A percentile compares a stretch with the other conserved stretches of the same genome.
phyloP scores from a whole-genome alignment of 30 jellyfish, hydroid and myxozoan genomes.

The Sanderia malayensis region DNA sequence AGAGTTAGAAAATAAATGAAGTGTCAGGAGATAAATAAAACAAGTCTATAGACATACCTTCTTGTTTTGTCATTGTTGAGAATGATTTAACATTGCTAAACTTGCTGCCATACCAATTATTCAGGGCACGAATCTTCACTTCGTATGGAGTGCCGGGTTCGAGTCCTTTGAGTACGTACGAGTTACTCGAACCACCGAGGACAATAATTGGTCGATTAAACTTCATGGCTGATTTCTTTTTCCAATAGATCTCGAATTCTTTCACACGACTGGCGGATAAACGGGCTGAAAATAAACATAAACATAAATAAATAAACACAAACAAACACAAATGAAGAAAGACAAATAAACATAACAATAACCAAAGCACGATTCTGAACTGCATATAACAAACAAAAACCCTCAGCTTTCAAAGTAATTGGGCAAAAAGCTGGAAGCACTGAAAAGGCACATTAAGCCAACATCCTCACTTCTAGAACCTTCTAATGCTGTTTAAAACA shows the following conservation, averaged over 20 bases:
- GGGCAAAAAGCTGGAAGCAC: no score
- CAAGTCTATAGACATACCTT: slow-evolving; percentile 26
- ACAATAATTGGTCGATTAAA: slow-evolving; percentile 23
- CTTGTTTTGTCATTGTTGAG: slow-evolving; percentile 48
- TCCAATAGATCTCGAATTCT: slow-evolving; percentile 67
- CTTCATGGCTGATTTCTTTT: slow-evolving; percentile 33
- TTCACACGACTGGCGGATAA: slow-evolving; percentile 65
- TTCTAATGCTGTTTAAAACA: no score
- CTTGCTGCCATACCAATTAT: slow-evolving; percentile 57
- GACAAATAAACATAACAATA: no score
- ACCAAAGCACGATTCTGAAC: no score
- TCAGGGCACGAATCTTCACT: slow-evolving; percentile 73
- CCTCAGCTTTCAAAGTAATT: no score
- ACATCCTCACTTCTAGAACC: no score
- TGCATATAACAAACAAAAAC: no score
- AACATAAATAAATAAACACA: no score
- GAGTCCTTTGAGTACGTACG: slow-evolving; percentile 33
- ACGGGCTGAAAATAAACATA: slow-evolving; percentile 83
- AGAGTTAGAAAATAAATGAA: no score
- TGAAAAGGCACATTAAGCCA: no score
- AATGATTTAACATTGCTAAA: slow-evolving; percentile 45
- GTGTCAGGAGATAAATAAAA: not conserved
- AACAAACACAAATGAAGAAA: no score
- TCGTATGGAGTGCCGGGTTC: slow-evolving; percentile 77
- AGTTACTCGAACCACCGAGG: slow-evolving; percentile 13